These are phyloP conservation scores for Ctenicera cuprea DNA, from an alignment of 2,888 invertebrate genomes.

Conservation along the genomic window DNA sequence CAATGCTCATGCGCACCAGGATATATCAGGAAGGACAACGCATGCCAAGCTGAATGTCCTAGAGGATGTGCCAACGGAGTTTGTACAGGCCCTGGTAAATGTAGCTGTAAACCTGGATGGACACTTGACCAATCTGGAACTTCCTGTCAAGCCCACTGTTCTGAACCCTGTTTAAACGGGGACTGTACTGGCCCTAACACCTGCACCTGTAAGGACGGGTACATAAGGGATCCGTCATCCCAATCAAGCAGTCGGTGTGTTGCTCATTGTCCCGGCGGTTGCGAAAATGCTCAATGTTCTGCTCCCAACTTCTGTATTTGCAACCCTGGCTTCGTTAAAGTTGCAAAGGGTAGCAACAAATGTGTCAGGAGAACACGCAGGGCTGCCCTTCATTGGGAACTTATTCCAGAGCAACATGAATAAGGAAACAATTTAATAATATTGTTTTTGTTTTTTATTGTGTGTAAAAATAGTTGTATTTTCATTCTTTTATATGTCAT, in stretches of 20 bases:
- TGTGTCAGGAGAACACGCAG: conserved; percentile 76
- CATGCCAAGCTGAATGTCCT: conserved; percentile 69
- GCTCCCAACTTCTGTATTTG: conserved; percentile 85
- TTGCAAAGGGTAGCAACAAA: conserved; percentile 78
- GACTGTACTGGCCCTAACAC: conserved; percentile 70
- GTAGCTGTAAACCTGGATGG: conserved; percentile 74
- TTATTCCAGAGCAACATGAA: conserved; percentile 65
- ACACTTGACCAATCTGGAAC: conserved; percentile 67
- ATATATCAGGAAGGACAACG: conserved; percentile 62
- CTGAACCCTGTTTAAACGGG: conserved; percentile 75
- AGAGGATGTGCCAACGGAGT: conserved; percentile 73
- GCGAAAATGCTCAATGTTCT: conserved; percentile 83
- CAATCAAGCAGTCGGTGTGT: conserved; percentile 71
- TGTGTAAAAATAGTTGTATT: background rate
- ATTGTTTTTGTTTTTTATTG: conserved; percentile 1
- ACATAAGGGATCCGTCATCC: conserved; percentile 65
- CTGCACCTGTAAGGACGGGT: conserved; percentile 72
- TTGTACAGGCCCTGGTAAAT: conserved; percentile 75
- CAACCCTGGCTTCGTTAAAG: conserved; percentile 80
- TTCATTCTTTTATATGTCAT: background rate
- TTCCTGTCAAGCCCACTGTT: conserved; percentile 70
- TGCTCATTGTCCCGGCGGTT: conserved; percentile 81
- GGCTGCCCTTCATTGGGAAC: conserved; percentile 66
- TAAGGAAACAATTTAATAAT: conserved; percentile 18
- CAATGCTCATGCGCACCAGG: conserved; percentile 73